phyloP scores from a whole-genome alignment of 2,888 invertebrate genomes.

The Brachycybe producta region DNA sequence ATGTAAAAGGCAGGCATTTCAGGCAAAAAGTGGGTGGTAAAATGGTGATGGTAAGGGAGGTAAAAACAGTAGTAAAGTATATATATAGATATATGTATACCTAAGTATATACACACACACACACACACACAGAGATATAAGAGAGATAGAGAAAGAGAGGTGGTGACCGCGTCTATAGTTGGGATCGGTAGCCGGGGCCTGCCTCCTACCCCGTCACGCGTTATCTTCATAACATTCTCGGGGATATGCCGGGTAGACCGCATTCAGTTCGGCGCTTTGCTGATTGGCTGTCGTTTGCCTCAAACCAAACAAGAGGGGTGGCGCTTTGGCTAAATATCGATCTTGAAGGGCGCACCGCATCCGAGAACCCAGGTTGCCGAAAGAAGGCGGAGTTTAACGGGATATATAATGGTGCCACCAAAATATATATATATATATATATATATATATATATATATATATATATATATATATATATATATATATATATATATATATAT shows the following conservation, averaged over 20 bases:
- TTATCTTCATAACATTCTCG: background rate
- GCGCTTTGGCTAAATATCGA: background rate
- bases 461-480: no score
- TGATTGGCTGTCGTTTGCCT: constrained; percentile 1
- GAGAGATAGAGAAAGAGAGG: background rate
- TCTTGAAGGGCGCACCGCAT: background rate
- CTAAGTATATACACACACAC: no score
- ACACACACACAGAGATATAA: constrained; percentile 3
- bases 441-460: no score
- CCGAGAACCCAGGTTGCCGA: background rate
- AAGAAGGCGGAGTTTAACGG: background rate
- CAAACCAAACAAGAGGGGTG: background rate
- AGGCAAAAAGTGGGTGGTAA: no score
- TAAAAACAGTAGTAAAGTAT: no score
- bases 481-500: no score
- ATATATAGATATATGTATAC: no score
- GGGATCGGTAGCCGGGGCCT: background rate
- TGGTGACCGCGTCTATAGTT: background rate
- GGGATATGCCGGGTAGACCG: background rate
- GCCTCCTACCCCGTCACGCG: background rate
- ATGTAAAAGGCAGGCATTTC: no score
- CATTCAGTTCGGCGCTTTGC: constrained; percentile 1
- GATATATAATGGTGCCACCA: background rate
- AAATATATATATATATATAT: no score
- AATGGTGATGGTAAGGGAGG: no score